Conservation (phyloP, 1,140 invertebrate genomes). For the Halyomorpha halys region DNA sequence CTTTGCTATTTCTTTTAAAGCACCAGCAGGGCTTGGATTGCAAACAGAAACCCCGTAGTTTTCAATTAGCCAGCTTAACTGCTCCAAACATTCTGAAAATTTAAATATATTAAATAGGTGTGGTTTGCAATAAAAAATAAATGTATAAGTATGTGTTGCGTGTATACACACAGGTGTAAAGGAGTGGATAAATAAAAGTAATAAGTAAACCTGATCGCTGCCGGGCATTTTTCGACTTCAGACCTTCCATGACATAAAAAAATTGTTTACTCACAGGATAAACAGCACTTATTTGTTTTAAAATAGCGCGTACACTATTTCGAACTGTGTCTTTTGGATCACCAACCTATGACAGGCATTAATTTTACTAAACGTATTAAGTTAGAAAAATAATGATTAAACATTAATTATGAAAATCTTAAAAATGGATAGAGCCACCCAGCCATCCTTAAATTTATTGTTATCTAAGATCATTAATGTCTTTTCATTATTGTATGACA, state of each 20-base stretch:
- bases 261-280: constrained; percentile 88
- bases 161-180: no score
- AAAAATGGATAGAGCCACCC: no score
- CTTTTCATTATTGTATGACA: no score
- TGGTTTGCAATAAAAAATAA: neutral
- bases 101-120: neutral
- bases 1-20: constrained; percentile 73
- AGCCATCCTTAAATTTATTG: no score
- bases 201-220: constrained; percentile 64
- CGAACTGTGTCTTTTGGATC: constrained; percentile 92
- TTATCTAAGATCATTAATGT: no score
- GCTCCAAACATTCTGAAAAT: constrained; percentile 76
- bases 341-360: constrained; percentile 53
- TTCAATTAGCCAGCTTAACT: constrained; percentile 77
- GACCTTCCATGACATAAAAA: constrained; percentile 80
- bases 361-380: no score
- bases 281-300: constrained; percentile 73
- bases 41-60: constrained; percentile 76
- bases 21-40: constrained; percentile 55
- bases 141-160: neutral
- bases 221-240: constrained; percentile 93
- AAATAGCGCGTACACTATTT: constrained; percentile 72
- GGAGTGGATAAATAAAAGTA: neutral
- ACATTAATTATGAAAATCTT: constrained; percentile 11
- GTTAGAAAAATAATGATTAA: constrained; percentile 17